These are phyloP conservation scores for Saxidomus purpurata DNA, from an alignment of 1,140 invertebrate genomes.

Conservation along the genomic window DNA sequence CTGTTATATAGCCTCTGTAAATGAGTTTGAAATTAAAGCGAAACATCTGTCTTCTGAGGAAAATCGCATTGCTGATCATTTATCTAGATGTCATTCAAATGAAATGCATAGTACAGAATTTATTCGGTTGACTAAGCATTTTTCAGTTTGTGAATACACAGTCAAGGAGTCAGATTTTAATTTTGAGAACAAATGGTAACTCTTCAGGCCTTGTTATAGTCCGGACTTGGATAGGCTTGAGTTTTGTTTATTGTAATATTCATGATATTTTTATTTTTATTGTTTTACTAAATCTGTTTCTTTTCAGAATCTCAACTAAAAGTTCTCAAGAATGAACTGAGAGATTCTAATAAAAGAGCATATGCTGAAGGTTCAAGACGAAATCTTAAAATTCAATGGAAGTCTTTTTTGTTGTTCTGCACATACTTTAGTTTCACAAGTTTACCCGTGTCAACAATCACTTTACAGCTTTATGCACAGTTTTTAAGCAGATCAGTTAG, in stretches of 20 bases:
- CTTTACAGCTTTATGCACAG: conserved; percentile 6
- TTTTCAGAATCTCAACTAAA: neutral
- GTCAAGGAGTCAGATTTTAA: neutral
- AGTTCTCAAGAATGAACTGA: too few relatives aligned
- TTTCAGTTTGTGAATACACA: neutral
- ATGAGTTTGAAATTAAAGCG: too few relatives aligned
- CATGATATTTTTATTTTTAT: neutral
- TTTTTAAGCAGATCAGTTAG: too few relatives aligned
- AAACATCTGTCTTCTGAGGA: too few relatives aligned
- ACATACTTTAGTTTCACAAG: neutral
- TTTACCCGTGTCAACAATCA: neutral
- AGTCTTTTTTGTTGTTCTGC: too few relatives aligned
- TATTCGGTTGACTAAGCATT: too few relatives aligned
- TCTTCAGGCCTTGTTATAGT: neutral
- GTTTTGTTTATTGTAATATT: neutral
- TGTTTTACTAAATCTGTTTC: neutral
- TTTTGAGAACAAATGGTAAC: neutral
- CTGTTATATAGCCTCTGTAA: neutral
- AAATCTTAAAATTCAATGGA: too few relatives aligned
- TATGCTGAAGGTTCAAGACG: too few relatives aligned
- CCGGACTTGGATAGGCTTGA: neutral
- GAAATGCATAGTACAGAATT: neutral
- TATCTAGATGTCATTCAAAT: neutral
- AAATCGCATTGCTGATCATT: too few relatives aligned
- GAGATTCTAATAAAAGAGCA: too few relatives aligned